A percentile compares a stretch with the other conserved stretches of the same genome.
Evolutionary conservation across 2,888 invertebrate species (phyloP).

Genomic region (Harpalus rufipes): DNA sequence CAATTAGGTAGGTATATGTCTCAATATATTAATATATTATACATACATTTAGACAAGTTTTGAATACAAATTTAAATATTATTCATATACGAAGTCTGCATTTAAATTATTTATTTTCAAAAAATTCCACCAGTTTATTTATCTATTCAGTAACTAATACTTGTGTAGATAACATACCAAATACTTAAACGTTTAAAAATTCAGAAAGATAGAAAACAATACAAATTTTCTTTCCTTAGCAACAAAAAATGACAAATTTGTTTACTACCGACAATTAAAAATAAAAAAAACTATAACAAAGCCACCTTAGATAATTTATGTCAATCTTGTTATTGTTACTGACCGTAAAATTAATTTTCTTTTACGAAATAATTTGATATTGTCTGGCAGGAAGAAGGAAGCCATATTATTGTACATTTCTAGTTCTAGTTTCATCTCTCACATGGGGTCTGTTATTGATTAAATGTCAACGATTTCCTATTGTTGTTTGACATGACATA

Average conservation of each 20-base stretch:
- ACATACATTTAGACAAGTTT: neutral
- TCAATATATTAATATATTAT: neutral
- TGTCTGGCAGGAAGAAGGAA: neutral
- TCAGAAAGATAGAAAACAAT: too few species aligned
- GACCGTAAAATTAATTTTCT: neutral
- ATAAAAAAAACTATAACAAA: neutral
- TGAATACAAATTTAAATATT: neutral
- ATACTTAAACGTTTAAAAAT: too few species aligned
- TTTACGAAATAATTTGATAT: neutral
- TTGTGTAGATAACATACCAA: too few species aligned
- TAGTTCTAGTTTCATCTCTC: neutral
- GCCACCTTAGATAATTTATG: neutral
- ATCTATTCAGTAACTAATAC: too few species aligned
- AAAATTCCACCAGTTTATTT: too few species aligned
- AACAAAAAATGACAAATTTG: slow-evolving; percentile 20
- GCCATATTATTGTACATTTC: neutral
- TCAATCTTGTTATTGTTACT: neutral
- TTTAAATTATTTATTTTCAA: too few species aligned
- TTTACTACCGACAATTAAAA: neutral
- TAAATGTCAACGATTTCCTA: slow-evolving; percentile 18
- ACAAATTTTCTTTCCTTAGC: neutral
- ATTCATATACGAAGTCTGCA: too few species aligned
- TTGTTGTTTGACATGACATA: neutral
- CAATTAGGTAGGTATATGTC: neutral
- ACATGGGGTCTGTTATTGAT: slow-evolving; percentile 19